Percentiles rank a stretch among this genome's conserved stretches.
Evolutionary conservation across 2,113 vertebrate genomes (phyloP).

Genomic region (Carollia perspicillata): DNA sequence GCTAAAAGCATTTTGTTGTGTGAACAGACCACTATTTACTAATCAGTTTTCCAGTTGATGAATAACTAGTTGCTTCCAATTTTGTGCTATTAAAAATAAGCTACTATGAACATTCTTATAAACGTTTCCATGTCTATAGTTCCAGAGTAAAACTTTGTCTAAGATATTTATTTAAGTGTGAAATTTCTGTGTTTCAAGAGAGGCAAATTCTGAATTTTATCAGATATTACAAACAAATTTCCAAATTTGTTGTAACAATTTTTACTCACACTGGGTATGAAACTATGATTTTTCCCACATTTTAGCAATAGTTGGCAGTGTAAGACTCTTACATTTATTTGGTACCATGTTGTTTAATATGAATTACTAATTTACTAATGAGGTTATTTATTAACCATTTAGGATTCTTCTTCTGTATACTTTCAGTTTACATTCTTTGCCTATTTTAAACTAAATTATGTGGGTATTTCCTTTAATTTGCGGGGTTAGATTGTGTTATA

Average conservation of each 20-base stretch:
- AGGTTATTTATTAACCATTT: not conserved
- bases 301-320: not conserved
- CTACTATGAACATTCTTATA: not conserved
- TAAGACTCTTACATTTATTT: not conserved
- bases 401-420: not conserved
- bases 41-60: not conserved
- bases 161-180: not conserved
- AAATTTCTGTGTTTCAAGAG: not conserved
- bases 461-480: not conserved
- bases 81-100: not conserved
- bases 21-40: not conserved
- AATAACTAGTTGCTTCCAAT: not conserved
- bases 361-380: not conserved
- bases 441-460: not conserved
- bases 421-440: not conserved
- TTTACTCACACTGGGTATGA: not conserved
- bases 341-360: not conserved
- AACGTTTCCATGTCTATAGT: not conserved
- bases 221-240: not conserved
- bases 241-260: not conserved
- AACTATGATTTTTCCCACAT: not conserved
- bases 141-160: not conserved
- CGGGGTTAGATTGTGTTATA: not conserved
- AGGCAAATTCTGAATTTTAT: not conserved
- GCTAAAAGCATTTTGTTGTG: not conserved